Conservation (phyloP, 2,888 invertebrate species). For the Sarcophaga carnaria region DNA sequence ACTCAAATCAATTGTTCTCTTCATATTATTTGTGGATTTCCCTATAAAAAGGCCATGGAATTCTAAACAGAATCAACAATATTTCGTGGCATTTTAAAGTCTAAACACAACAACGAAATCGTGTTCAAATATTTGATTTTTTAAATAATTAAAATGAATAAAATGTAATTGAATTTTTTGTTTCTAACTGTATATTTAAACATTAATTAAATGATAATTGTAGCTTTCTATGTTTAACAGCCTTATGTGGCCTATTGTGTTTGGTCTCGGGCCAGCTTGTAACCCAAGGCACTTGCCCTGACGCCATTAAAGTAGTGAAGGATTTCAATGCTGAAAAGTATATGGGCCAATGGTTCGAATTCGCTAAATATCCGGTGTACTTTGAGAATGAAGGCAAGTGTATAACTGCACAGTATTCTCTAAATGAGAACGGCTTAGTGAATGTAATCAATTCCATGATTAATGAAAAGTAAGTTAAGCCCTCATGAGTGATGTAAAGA, state of each 20-base stretch:
- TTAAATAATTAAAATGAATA: background rate
- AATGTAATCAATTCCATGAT: conserved; percentile 81
- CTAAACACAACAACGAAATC: background rate
- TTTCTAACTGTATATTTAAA: background rate
- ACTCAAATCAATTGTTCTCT: background rate
- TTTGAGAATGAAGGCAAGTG: conserved; percentile 88
- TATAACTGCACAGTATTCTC: conserved; percentile 85
- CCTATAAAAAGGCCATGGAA: conserved; percentile 17
- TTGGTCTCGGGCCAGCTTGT: conserved; percentile 54
- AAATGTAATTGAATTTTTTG: background rate
- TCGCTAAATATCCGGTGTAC: conserved; percentile 87
- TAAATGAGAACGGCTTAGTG: conserved; percentile 81
- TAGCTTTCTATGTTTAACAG: no score
- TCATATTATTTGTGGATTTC: background rate
- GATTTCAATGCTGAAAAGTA: conserved; percentile 80
- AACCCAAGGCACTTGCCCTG: conserved; percentile 54
- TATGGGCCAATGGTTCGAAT: conserved; percentile 89
- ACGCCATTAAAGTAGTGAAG: conserved; percentile 51
- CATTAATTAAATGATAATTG: no score
- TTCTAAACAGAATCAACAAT: background rate
- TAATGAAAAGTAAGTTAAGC: conserved; percentile 53
- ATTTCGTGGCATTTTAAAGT: background rate
- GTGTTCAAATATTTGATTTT: background rate
- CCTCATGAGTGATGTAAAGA: background rate
- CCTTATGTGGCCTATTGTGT: no score